Evolutionary conservation across 2,888 invertebrate species (phyloP), one percentile per base, ranked within the genome.

Genomic region (Fragum whitleyi): DNA sequence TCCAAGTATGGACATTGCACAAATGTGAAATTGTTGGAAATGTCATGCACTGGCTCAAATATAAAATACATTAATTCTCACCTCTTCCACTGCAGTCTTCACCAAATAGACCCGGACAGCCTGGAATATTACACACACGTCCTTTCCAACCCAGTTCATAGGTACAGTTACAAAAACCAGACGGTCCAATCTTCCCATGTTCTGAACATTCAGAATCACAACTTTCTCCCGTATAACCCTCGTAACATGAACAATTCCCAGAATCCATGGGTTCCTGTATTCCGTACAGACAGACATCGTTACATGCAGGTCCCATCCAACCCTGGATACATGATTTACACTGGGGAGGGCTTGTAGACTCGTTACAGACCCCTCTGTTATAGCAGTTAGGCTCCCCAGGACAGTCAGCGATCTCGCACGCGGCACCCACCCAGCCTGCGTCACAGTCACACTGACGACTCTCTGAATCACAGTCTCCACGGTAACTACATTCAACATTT

Each of bases 191-290:
- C 1, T 36, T 11, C 1, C 91, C 91, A 82, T 91, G 85, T 36
- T 82, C 90, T 2, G 90, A 90, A 67, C 91, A 91, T 73, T 91
- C 90, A 0, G 90, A 90, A 81, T 91, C 78, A 77, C 91, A 91
- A 5, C 89, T 89, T 14, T 87, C 86, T 0, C 91, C 91, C 2
- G 88, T 83, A 89, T 89, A 91, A 9, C 91, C 91, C 32, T 79
- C 80, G 23, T 88, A 85, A 78, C 91, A 91, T 29, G 67, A 32
- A 83, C 91, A 91, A 21, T 65, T 28, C 19, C 88, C 88, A 67
- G 88, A 87, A 70, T 91, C 86, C 42, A 75, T 76, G 0, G 90
- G 90, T n/a, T 85, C 62, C 47, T 85, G 82, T 9, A 62, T 42
- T 9, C 91, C 91, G 71, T 91, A 81, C 0, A 88, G 70, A 81